A percentile compares a stretch with the other conserved stretches of the same genome.
Conservation (phyloP, 2,113 vertebrate species). For the Nycticebus coucang region DNA sequence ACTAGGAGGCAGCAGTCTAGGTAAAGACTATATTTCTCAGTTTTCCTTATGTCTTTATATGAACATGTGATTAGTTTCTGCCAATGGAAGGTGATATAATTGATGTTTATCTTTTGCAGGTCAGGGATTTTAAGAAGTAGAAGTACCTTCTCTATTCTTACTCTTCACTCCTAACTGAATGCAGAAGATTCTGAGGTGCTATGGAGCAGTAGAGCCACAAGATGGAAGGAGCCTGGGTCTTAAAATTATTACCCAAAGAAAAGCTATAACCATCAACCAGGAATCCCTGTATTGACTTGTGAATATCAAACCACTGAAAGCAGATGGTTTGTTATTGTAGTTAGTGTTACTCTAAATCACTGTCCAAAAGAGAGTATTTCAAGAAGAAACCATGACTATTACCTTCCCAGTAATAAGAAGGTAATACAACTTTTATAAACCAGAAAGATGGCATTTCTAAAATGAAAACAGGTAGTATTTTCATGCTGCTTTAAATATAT, state of each 20-base stretch:
- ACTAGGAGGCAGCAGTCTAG: not conserved
- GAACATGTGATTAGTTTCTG: not conserved
- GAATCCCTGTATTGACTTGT: not conserved
- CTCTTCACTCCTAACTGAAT: not conserved
- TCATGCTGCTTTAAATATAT: not conserved
- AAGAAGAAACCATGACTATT: not conserved
- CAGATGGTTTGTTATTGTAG: not conserved
- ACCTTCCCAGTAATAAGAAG: not conserved
- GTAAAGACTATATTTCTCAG: not conserved
- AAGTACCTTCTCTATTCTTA: not conserved
- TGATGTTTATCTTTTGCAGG: not conserved
- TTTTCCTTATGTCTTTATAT: not conserved
- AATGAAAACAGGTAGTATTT: conserved; percentile 26
- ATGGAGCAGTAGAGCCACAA: not conserved
- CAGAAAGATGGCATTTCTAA: not conserved
- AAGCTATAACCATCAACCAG: not conserved
- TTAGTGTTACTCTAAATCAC: not conserved
- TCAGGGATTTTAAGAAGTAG: not conserved
- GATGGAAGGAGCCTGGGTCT: not conserved
- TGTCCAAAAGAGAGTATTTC: not conserved
- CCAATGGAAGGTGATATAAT: not conserved
- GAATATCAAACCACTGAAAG: not conserved
- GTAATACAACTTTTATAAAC: not conserved
- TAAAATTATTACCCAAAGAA: not conserved
- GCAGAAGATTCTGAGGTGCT: not conserved